A percentile compares a stretch with the other conserved stretches of the same genome.
Evolutionary conservation across 2,113 vertebrate species (phyloP).

Genomic region (Ochotona princeps): DNA sequence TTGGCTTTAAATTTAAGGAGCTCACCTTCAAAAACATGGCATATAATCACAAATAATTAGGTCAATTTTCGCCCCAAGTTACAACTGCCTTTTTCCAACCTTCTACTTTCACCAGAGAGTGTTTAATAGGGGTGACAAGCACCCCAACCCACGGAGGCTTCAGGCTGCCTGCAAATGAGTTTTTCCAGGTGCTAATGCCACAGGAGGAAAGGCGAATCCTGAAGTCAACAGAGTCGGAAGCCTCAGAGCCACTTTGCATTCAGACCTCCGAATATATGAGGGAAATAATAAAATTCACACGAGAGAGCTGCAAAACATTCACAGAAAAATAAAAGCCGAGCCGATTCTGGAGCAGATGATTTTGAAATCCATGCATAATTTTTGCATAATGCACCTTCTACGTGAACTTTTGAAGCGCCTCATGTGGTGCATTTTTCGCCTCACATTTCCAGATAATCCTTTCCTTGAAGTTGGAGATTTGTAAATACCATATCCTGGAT

Average conservation of each 20-base stretch:
- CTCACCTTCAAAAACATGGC: slow-evolving; percentile 86
- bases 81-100: slow-evolving; percentile 83
- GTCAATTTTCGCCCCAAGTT: slow-evolving; percentile 85
- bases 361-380: too few relatives aligned
- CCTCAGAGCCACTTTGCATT: background rate
- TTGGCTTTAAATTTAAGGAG: slow-evolving; percentile 73
- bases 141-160: slow-evolving; percentile 34
- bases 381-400: too few relatives aligned
- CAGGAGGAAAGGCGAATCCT: background rate
- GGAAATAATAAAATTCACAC: background rate
- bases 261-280: background rate
- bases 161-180: slow-evolving; percentile 59
- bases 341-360: too few relatives aligned
- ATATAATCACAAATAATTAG: slow-evolving; percentile 88
- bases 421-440: background rate
- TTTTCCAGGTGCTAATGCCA: slow-evolving; percentile 67
- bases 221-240: background rate
- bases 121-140: slow-evolving; percentile 78
- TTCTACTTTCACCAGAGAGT: slow-evolving; percentile 74
- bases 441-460: background rate
- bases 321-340: too few relatives aligned
- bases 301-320: too few relatives aligned
- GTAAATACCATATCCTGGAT: background rate
- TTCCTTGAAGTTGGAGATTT: background rate
- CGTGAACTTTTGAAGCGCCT: too few relatives aligned